Evolutionary conservation across 1,140 invertebrate genomes (phyloP).

Genomic region (Tetraneura akinire): DNA sequence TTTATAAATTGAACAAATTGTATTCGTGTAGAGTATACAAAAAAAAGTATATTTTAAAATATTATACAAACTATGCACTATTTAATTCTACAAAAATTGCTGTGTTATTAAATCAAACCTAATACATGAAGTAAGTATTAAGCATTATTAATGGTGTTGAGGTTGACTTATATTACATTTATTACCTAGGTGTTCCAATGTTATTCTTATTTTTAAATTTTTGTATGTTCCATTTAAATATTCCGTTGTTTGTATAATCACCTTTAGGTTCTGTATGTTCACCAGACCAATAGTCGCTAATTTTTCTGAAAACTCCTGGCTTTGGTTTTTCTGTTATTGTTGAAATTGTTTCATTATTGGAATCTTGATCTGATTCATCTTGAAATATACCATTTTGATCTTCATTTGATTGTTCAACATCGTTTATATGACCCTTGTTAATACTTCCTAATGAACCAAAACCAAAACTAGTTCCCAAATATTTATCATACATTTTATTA

Average conservation of each 20-base stretch:
- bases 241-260: neutral
- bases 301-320: constrained; percentile 21
- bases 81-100: neutral
- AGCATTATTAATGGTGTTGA: neutral
- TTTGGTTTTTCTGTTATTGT: constrained; percentile 3
- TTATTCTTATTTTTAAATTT: constrained; percentile 38
- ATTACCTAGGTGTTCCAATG: constrained; percentile 35
- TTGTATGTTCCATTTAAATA: constrained; percentile 36
- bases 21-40: neutral
- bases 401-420: neutral
- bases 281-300: neutral
- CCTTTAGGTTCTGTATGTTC: constrained; percentile 19
- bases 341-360: neutral
- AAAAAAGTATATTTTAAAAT: neutral
- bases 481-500: constrained; percentile 36
- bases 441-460: constrained; percentile 29
- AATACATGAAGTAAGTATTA: neutral
- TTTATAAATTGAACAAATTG: neutral
- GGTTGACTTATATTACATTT: no score
- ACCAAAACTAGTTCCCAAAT: constrained; percentile 48
- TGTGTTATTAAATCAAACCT: constrained; percentile 14
- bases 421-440: constrained; percentile 3
- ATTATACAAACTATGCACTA: neutral
- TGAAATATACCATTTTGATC: constrained; percentile 9
- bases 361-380: neutral